Base-by-base conservation (phyloP, 2,113 vertebrate genomes). In the Cheilinus undulatus region DNA sequence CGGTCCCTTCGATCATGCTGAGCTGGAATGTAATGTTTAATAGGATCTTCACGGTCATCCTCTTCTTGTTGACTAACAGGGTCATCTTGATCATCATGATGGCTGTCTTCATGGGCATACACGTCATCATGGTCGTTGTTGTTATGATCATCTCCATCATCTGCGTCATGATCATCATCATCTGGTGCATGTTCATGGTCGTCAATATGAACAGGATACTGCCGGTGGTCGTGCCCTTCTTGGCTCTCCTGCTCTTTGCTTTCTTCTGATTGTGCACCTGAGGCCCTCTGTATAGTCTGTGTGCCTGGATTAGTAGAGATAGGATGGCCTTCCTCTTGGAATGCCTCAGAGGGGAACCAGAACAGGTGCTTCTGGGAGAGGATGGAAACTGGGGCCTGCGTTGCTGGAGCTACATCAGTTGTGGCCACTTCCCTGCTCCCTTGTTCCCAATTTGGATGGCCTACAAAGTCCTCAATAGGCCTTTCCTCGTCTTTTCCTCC, bases 331-430 rank as follows among this genome's bases (percentile, higher is more conserved):
- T 90, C 82, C 23, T 95, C 91, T 45, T 93, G 91, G 70, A 97
- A 94, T 40, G 92, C 85, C 83, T 96, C 94, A 4, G 92, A 93
- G 2, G 96, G 94, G 76, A 97, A 95, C 97, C 96, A 97, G 88
- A 97, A 95, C 38, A 95, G 87, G 69, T 96, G 94, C 80, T 97
- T 98, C 76, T 94, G 95, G 64, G 95, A 96, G 26, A 95, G 86
- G 17, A 89, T 83, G 53, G 96, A 95, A 27, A 96, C 89, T 0
- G 96, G 94, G 17, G 92, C 92, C 26, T 94, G 93, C 3, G 95
- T 95, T 63, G 91, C 87, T 73, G 74, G 69, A 5, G 75, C 48
- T 43, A n/a, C 69, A 46, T 70, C 73, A 46, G 66, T 61, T 26
- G 52, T 83, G 10, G 86, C 87, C 69, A 80, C 82, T 68, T 82